These are phyloP conservation scores for Epinephelus fuscoguttatus DNA, from an alignment of 2,113 vertebrate genomes.

Conservation along the genomic window DNA sequence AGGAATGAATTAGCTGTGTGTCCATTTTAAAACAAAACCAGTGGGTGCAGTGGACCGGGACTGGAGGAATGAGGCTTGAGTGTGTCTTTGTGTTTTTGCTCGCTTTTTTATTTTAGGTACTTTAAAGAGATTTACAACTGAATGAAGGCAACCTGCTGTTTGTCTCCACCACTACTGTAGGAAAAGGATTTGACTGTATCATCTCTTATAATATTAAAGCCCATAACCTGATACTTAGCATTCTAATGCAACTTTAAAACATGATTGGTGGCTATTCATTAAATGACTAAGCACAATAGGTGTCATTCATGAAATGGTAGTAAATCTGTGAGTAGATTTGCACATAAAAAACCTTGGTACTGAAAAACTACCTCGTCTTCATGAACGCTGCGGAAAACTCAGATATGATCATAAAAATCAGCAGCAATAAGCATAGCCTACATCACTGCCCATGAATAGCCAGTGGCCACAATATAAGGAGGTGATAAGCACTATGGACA, in stretches of 20 bases:
- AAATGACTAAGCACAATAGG: neutral
- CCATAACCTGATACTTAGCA: neutral
- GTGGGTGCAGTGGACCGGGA: neutral
- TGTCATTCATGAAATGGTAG: too few relatives aligned
- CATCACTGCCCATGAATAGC: too few relatives aligned
- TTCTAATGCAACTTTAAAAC: neutral
- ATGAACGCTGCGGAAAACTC: too few relatives aligned
- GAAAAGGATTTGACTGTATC: neutral
- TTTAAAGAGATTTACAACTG: neutral
- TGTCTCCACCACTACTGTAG: too few relatives aligned
- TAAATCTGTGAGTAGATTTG: too few relatives aligned
- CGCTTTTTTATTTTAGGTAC: neutral
- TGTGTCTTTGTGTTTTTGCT: neutral
- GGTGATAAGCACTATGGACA: too few relatives aligned
- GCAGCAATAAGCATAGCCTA: too few relatives aligned
- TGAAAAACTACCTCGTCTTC: too few relatives aligned
- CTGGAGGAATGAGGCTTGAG: neutral
- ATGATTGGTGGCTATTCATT: neutral
- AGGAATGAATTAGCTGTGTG: slow-evolving; percentile 31
- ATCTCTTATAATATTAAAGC: neutral
- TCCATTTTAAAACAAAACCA: slow-evolving; percentile 20
- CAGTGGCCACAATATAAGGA: too few relatives aligned
- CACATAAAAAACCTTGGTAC: too few relatives aligned
- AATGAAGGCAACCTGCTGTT: neutral
- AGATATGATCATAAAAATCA: too few relatives aligned